These are phyloP conservation scores for Progne subis DNA, from an alignment of 2,113 vertebrate genomes.

Conservation along the genomic window DNA sequence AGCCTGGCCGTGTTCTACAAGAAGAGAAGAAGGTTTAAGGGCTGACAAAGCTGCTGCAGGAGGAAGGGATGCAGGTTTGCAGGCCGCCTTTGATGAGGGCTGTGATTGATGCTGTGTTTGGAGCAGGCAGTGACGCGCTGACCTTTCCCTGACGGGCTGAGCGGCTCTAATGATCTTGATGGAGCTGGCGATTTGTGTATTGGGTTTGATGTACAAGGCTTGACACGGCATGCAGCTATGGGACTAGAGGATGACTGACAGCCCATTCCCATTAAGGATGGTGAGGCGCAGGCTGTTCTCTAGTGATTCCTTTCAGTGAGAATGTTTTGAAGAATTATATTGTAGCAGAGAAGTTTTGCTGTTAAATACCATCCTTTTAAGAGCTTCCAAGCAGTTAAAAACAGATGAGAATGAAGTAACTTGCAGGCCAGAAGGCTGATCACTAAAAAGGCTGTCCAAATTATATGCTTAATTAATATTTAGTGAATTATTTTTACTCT, in stretches of 20 bases:
- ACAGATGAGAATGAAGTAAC: constrained; percentile 21
- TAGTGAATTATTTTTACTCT: constrained; percentile 65
- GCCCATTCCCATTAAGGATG: constrained; percentile 36
- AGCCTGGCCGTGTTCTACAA: not conserved
- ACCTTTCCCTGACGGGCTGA: constrained; percentile 47
- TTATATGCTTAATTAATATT: constrained; percentile 59
- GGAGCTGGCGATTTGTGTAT: constrained; percentile 29
- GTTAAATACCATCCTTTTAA: constrained; percentile 37
- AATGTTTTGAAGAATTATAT: not conserved
- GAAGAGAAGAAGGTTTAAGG: not conserved
- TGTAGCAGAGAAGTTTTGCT: constrained; percentile 20
- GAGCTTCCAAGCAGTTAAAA: constrained; percentile 3
- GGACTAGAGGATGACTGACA: constrained; percentile 20
- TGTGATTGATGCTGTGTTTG: constrained; percentile 65
- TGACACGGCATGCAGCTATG: not conserved
- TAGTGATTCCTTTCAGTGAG: not conserved
- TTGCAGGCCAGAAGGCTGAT: constrained; percentile 52
- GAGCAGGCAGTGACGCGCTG: not conserved
- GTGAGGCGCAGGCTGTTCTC: not conserved
- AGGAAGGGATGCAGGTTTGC: constrained; percentile 21
- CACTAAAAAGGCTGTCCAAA: constrained; percentile 49
- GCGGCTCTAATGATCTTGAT: constrained; percentile 67
- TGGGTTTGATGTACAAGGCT: constrained; percentile 46
- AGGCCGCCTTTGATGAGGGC: constrained; percentile 62
- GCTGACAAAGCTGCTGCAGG: not conserved